A percentile compares a stretch with the other conserved stretches of the same genome.
These are phyloP conservation scores for Pleuronectes platessa DNA, from an alignment of 2,113 vertebrate species.

Conservation along the genomic window DNA sequence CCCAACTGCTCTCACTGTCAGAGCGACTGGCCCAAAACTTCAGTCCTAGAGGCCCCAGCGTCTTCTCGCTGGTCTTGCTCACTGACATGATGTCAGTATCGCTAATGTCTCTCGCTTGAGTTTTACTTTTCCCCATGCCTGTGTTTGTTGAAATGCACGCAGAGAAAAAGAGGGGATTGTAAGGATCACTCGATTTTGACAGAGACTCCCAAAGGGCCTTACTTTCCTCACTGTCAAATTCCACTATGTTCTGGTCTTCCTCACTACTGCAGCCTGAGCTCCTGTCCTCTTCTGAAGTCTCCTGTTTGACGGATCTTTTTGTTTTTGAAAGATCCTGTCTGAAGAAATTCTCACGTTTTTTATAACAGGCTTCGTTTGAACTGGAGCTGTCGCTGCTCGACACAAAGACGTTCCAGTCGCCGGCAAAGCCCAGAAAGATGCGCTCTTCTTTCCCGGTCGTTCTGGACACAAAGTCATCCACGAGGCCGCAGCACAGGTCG, in stretches of 20 bases:
- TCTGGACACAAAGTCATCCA: conserved; percentile 80
- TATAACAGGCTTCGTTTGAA: conserved; percentile 40
- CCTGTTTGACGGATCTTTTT: conserved; percentile 12
- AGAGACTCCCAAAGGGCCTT: conserved; percentile 76
- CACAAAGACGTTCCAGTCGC: conserved; percentile 80
- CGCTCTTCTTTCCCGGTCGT: conserved; percentile 66
- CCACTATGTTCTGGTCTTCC: conserved; percentile 57
- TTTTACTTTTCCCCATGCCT: conserved; percentile 36
- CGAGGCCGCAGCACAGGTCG: conserved; percentile 80
- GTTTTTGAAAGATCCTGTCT: conserved; percentile 38
- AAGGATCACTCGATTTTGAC: conserved; percentile 72
- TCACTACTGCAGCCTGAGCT: conserved; percentile 72
- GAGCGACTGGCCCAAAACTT: conserved; percentile 67
- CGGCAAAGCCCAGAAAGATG: conserved; percentile 68
- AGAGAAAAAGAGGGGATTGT: conserved; percentile 78
- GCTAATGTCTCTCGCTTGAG: background rate
- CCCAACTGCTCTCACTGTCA: conserved; percentile 81
- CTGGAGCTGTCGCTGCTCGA: conserved; percentile 56
- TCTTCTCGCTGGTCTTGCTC: too few relatives aligned
- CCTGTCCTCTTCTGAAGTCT: conserved; percentile 63
- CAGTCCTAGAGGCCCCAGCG: conserved; percentile 10
- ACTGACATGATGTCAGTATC: background rate
- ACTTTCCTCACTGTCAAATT: conserved; percentile 70
- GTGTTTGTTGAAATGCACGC: conserved; percentile 72
- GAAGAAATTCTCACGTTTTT: conserved; percentile 29